These are phyloP conservation scores for Scaptomyza pallida DNA, from an alignment of 1,140 invertebrate species.

Conservation along the genomic window DNA sequence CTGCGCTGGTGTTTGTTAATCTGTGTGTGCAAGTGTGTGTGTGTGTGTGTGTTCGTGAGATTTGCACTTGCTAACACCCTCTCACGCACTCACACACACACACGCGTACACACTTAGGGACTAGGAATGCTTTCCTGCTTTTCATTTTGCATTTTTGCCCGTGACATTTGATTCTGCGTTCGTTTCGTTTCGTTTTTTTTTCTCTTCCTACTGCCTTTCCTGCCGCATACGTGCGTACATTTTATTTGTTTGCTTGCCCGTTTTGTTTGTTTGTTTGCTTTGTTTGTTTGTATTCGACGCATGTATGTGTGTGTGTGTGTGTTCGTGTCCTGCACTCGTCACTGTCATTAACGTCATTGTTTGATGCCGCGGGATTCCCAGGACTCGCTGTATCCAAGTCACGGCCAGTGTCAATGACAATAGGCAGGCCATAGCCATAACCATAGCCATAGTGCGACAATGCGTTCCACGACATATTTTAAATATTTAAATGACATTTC, in stretches of 20 bases:
- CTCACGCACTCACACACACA: too few species aligned
- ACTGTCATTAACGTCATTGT: conserved; percentile 80
- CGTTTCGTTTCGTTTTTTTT: background rate
- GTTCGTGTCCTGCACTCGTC: conserved; percentile 49
- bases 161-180: background rate
- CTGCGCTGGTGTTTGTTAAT: conserved; percentile 60
- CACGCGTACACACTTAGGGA: conserved; percentile 8
- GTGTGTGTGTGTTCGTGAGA: conserved; percentile 25
- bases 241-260: conserved; percentile 64
- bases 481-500: conserved; percentile 76
- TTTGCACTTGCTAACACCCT: too few species aligned
- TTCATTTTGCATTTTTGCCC: conserved; percentile 32
- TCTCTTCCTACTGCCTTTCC: conserved; percentile 13
- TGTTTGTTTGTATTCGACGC: conserved; percentile 34
- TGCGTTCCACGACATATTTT: conserved; percentile 50
- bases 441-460: too few species aligned
- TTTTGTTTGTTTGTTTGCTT: conserved; percentile 22
- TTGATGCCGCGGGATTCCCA: conserved; percentile 20
- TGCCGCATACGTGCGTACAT: conserved; percentile 61
- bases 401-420: conserved; percentile 41
- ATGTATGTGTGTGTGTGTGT: conserved; percentile 57
- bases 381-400: background rate
- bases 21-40: conserved; percentile 16
- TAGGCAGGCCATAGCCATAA: conserved; percentile 4
- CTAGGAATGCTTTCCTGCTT: conserved; percentile 8